phyloP scores from a whole-genome alignment of 2,888 invertebrate genomes.

The Himalopsyche tibetana region DNA sequence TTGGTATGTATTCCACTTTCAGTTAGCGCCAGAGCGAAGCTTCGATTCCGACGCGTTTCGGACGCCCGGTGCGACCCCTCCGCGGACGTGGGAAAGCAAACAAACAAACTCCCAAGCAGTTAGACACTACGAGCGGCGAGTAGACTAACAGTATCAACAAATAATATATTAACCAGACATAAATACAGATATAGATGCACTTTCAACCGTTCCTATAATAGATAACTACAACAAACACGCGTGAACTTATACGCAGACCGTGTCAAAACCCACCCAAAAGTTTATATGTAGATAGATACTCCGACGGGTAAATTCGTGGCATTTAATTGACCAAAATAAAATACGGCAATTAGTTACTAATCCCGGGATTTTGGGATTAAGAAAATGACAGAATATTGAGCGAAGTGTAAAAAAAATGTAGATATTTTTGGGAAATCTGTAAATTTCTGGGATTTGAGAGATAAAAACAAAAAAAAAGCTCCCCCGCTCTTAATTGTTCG shows the following conservation, averaged over 20 bases:
- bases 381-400: too few species aligned
- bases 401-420: too few species aligned
- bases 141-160: not conserved
- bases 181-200: not conserved
- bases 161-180: constrained; percentile 10
- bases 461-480: too few species aligned
- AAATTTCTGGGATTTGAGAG: too few species aligned
- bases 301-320: too few species aligned
- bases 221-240: not conserved
- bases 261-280: too few species aligned
- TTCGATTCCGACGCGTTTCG: not conserved
- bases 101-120: not conserved
- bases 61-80: not conserved
- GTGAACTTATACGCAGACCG: not conserved
- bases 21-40: not conserved
- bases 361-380: too few species aligned
- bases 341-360: too few species aligned
- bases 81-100: not conserved
- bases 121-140: not conserved
- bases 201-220: not conserved
- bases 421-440: too few species aligned
- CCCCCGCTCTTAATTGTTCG: too few species aligned
- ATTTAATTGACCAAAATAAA: too few species aligned
- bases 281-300: too few species aligned
- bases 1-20: not conserved